These are phyloP conservation scores for Emmelina monodactyla DNA, from an alignment of 2,888 invertebrate genomes.

Conservation along the genomic window DNA sequence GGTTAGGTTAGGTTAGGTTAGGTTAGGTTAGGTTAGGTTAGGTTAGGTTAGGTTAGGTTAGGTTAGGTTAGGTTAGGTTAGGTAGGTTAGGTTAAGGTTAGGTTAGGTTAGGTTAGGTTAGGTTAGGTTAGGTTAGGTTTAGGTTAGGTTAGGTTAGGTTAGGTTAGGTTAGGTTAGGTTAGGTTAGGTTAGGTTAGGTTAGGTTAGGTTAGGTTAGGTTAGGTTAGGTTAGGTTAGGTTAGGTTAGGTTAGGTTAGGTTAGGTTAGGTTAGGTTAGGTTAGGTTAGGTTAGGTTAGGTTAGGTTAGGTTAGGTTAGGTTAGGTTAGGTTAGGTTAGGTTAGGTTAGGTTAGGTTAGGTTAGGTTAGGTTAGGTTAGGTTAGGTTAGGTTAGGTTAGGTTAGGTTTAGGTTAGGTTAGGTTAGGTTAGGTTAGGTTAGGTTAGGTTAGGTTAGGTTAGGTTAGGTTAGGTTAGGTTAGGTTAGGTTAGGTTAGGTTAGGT, in stretches of 20 bases:
- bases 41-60: conserved; percentile 15
- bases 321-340: conserved; percentile 16
- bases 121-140: conserved; percentile 10
- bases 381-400: conserved; percentile 15
- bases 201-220: conserved; percentile 15
- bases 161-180: conserved; percentile 16
- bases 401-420: no score
- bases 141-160: conserved; percentile 12
- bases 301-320: conserved; percentile 16
- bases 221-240: conserved; percentile 15
- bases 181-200: conserved; percentile 11
- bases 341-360: conserved; percentile 16
- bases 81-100: no score
- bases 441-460: conserved; percentile 16
- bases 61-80: conserved; percentile 9
- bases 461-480: conserved; percentile 16
- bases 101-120: conserved; percentile 10
- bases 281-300: conserved; percentile 15
- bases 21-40: conserved; percentile 14
- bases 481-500: conserved; percentile 16
- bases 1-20: conserved; percentile 15
- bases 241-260: conserved; percentile 15
- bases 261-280: conserved; percentile 15
- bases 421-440: conserved; percentile 16
- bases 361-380: conserved; percentile 17